Evolutionary conservation across 2,797 vertebrate genomes (phyloP).

Genomic region (Hipposideros larvatus): DNA sequence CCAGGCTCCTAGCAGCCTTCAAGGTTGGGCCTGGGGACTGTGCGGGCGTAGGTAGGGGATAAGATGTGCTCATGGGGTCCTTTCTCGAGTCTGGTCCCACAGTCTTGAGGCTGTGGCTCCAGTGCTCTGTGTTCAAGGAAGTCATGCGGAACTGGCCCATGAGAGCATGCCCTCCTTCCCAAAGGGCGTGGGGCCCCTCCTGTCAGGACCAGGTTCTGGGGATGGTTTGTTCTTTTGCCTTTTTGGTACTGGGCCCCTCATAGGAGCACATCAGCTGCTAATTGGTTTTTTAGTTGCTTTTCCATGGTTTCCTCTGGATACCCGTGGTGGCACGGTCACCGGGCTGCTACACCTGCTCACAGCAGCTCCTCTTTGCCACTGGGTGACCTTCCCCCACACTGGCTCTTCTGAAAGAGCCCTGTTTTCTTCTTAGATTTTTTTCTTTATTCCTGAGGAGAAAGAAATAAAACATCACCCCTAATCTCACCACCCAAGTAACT

Average conservation of each 20-base stretch:
- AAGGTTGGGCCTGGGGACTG: not conserved
- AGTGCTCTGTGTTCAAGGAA: not conserved
- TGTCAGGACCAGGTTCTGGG: not conserved
- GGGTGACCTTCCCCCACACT: too few relatives aligned
- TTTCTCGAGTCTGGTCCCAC: not conserved
- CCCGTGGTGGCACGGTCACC: not conserved
- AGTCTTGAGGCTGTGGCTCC: not conserved
- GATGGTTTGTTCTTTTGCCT: not conserved
- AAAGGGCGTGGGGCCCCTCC: not conserved
- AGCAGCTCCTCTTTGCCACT: too few relatives aligned
- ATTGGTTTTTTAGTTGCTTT: slow-evolving; percentile 24
- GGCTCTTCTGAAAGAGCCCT: not conserved
- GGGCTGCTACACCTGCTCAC: not conserved
- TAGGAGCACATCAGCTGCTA: not conserved
- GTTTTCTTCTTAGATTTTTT: not conserved
- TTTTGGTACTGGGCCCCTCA: not conserved
- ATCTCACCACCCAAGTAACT: accelerated
- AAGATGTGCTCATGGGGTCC: not conserved
- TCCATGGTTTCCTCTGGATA: not conserved
- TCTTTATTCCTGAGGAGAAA: not conserved
- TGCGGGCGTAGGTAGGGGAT: not conserved
- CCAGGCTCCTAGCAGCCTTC: not conserved
- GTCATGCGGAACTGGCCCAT: accelerated
- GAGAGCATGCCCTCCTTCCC: not conserved
- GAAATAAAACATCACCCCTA: not conserved